Evolutionary conservation across 1,140 invertebrate genomes (phyloP), one percentile per base, ranked within the genome.

Genomic region (Hylaeus anthracinus): DNA sequence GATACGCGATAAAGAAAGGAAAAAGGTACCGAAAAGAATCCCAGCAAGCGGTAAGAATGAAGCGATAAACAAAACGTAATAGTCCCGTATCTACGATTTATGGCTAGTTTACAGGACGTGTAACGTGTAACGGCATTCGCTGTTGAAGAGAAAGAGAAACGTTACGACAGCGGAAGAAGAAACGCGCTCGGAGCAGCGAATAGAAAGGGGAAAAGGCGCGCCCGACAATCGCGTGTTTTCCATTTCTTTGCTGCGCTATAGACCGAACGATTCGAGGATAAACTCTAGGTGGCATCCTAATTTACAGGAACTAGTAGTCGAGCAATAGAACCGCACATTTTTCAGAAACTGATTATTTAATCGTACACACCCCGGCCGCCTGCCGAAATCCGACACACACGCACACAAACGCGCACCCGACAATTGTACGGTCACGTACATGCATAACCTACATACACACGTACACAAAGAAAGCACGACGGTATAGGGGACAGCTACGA

Each of bases 301-400:
- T 86, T 74, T 74, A 79, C 85, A 84, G 79, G 51, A 70, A 86
- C 75, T 76, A 86, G 79, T 86, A 86, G 84, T 83, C 85, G 81
- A 86, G 72, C 84, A 76, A 86, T 86, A 86, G 85, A 69, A 80
- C 66, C 82, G 86, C 86, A 79, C 85, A 84, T 77, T 81, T 83
- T 86, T 81, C 84, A 56, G 72, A 86, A 71, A 67, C 72, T 77
- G 72, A 76, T 86, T 86, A 87, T 86, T 87, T 87, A 87, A 86
- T 86, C 85, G 73, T 65, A 86, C 67, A 86, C 84, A 76, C 26
- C 66, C 26, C 70, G 66, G 63, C 70, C 74, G 61, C 70, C 43
- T 48, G 72, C 56, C 73, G 60, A 53, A 66, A 74, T 66, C 45
- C 72, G 5, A 74, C 64, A 67, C 43, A 66, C 67, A 66, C 39